A percentile compares a stretch with the other conserved stretches of the same genome.
Evolutionary conservation across 2,888 invertebrate genomes (phyloP).

Genomic region (Drosophila lutescens): DNA sequence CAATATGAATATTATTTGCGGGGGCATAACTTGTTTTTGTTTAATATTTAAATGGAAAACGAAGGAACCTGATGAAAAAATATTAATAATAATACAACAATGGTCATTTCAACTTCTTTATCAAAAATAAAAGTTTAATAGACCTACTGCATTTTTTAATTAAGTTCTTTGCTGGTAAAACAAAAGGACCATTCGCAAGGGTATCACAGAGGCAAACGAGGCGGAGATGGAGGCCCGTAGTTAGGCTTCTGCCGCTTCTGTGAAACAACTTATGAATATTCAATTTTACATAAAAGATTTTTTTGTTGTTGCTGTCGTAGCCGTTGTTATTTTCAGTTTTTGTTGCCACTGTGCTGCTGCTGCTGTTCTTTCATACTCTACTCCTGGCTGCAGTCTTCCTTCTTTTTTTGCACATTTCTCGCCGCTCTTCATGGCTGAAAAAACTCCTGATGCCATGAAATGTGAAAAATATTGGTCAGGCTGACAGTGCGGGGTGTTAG

Average conservation of each 20-base stretch:
- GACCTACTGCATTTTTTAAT: background rate
- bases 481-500: slow-evolving; percentile 15
- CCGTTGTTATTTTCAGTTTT: slow-evolving; percentile 71
- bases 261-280: slow-evolving; percentile 76
- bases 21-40: no score
- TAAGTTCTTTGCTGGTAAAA: background rate
- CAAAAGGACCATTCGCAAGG: slow-evolving; percentile 1
- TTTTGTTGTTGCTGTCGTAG: slow-evolving; percentile 61
- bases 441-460: slow-evolving; percentile 59
- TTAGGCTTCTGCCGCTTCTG: slow-evolving; percentile 35
- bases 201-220: slow-evolving; percentile 26
- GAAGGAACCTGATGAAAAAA: background rate
- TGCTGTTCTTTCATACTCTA: slow-evolving; percentile 17
- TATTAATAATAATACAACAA: background rate
- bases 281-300: slow-evolving; percentile 79
- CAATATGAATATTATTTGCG: no score
- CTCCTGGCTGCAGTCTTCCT: slow-evolving; percentile 14
- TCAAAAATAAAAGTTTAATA: background rate
- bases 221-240: slow-evolving; percentile 26
- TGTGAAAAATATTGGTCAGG: slow-evolving; percentile 60
- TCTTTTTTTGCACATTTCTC: slow-evolving; percentile 1
- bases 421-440: slow-evolving; percentile 41
- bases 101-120: background rate
- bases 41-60: no score
- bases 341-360: slow-evolving; percentile 36